Conservation (phyloP, 2,888 invertebrate genomes). For the Oscheius myriophilus region DNA sequence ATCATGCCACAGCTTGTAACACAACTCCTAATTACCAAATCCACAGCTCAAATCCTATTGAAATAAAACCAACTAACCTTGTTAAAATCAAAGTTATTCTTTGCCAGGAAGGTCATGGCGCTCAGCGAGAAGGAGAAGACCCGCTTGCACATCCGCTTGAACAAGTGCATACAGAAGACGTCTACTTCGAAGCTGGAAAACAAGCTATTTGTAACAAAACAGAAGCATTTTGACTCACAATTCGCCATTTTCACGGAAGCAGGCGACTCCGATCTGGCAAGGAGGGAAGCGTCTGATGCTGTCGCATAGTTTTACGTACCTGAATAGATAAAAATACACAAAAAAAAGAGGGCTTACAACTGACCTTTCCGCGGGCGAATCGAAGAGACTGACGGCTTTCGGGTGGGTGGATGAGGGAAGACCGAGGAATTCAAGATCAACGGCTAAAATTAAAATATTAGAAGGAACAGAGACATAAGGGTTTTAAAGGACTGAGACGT, state of each 20-base stretch:
- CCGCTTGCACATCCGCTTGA: constrained; percentile 34
- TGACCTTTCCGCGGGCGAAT: constrained; percentile 24
- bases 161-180: constrained; percentile 31
- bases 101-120: constrained; percentile 39
- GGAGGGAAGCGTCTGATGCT: constrained; percentile 27
- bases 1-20: too few relatives aligned
- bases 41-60: neutral
- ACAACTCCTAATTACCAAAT: too few relatives aligned
- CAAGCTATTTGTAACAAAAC: neutral
- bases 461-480: too few relatives aligned
- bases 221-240: neutral
- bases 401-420: constrained; percentile 21
- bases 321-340: constrained; percentile 5
- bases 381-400: constrained; percentile 23
- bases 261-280: constrained; percentile 31
- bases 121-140: constrained; percentile 35
- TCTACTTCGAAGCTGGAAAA: constrained; percentile 37
- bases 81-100: constrained; percentile 50
- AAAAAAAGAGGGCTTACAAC: too few relatives aligned
- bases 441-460: too few relatives aligned
- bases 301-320: constrained; percentile 26
- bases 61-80: constrained; percentile 23
- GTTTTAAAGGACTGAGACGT: too few relatives aligned
- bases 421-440: constrained; percentile 35
- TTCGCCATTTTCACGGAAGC: constrained; percentile 23